Conservation (phyloP, 1,140 invertebrate species). For the Papilio polyxenes region DNA sequence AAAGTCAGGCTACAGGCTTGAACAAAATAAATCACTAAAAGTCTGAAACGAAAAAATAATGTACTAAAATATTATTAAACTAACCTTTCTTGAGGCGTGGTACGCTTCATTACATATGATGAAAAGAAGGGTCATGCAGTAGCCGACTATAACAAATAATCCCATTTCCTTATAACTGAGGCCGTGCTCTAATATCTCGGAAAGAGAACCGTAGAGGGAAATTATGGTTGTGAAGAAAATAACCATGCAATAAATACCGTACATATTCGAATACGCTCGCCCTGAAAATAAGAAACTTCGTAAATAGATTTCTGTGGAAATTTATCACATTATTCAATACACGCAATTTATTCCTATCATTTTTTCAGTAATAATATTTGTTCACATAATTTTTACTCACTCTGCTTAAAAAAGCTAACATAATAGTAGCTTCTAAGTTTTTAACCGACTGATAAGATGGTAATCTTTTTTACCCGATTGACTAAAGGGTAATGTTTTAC, state of each 20-base stretch:
- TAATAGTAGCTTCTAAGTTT: no score
- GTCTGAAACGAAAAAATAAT: slow-evolving; percentile 9
- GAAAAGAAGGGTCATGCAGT: slow-evolving; percentile 84
- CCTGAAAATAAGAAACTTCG: slow-evolving; percentile 61
- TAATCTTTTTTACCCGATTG: no score
- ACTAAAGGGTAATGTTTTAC: no score
- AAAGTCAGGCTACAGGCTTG: background rate
- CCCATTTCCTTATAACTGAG: slow-evolving; percentile 85
- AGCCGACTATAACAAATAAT: slow-evolving; percentile 84
- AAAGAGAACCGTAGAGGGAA: slow-evolving; percentile 84
- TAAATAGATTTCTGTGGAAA: slow-evolving; percentile 1
- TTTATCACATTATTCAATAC: background rate
- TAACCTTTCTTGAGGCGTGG: slow-evolving; percentile 82
- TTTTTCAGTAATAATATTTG: background rate
- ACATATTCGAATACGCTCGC: slow-evolving; percentile 86
- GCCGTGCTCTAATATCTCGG: slow-evolving; percentile 85
- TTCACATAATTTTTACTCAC: no score
- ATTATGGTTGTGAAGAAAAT: slow-evolving; percentile 86
- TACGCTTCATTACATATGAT: slow-evolving; percentile 87
- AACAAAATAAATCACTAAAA: slow-evolving; percentile 4
- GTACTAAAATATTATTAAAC: slow-evolving; percentile 33
- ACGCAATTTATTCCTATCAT: background rate
- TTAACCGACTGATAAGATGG: no score
- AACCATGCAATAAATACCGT: slow-evolving; percentile 85
- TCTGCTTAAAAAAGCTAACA: no score